Evolutionary conservation across 2,797 vertebrate species (phyloP), one percentile per base, ranked within the genome.

Genomic region (Hydrophis major): DNA sequence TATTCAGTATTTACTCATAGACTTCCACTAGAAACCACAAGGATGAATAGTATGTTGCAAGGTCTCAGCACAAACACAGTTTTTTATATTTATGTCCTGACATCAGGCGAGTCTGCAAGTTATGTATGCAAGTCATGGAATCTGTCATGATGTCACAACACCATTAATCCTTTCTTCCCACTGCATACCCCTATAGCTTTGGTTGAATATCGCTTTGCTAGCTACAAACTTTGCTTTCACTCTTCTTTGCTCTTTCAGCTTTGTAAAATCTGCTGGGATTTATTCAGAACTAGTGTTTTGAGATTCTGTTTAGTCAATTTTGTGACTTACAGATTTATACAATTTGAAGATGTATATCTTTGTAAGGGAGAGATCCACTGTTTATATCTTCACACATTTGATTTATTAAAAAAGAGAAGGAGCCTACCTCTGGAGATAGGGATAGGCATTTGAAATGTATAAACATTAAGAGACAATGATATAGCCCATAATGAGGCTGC

Each of bases 181-280:
- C 20, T 22, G 74, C 37, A 42, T 18, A 78, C 37, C 32, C 74
- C 32, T 55, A 42, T 78, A 10, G 18, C 69, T 78, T 78, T 78
- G 74, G 32, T 11, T 78, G 74, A 10, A 42, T 78, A 78, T 10
- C 22, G 32, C 16, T 78, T 78, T 78, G 28, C 32, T 78, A 20
- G 32, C 7, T 42, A 42, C 3, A 78, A 10, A 22, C 18, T 56
- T 87, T 87, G 50, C 6, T 61, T 61, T 61, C 57, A 6, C 12
- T 47, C 32, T 56, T 42, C 47, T 87, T 87, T 55, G 50, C 27
- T 3, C 56, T 87, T 20, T 88, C 5, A 88, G 20, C 11, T 18
- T 59, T 20, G 22, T 22, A 32, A 10, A 86, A 61, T 56, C 89
- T 0, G 0, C 6, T n/a, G 47, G 20, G 11, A 25, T 50, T 60